A percentile compares a stretch with the other conserved stretches of the same genome.
Conservation (phyloP, 2,888 invertebrate species). For the Listrodromus nycthemerus region DNA sequence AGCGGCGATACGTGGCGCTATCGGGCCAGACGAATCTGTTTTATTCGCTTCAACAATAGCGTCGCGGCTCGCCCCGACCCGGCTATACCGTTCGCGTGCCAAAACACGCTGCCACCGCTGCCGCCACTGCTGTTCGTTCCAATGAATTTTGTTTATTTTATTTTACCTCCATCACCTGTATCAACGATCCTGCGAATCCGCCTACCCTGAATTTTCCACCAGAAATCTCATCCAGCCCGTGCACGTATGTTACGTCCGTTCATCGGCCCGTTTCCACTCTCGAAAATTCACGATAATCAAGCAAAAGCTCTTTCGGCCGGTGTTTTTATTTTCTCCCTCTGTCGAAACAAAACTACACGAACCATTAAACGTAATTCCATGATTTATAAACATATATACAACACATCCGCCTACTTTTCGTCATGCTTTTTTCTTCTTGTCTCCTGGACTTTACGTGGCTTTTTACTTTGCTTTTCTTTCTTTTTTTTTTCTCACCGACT, state of each 20-base stretch:
- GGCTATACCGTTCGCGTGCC: slow-evolving; percentile 50
- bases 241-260: slow-evolving; percentile 6
- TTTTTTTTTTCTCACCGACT: not conserved
- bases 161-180: slow-evolving; percentile 37
- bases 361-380: slow-evolving; percentile 40
- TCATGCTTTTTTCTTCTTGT: not conserved
- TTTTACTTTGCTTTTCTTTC: not conserved
- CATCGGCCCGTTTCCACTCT: slow-evolving; percentile 22
- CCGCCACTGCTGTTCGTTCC: not conserved
- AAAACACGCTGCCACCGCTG: slow-evolving; percentile 46
- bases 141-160: slow-evolving; percentile 45
- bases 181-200: slow-evolving; percentile 36
- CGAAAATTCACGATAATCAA: slow-evolving; percentile 58
- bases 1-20: slow-evolving; percentile 58
- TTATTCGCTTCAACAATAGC: slow-evolving; percentile 67
- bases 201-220: slow-evolving; percentile 21
- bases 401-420: not conserved
- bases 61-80: slow-evolving; percentile 48
- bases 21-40: slow-evolving; percentile 64
- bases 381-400: slow-evolving; percentile 53
- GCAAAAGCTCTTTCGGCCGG: slow-evolving; percentile 30
- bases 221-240: not conserved
- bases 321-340: slow-evolving; percentile 1
- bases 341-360: slow-evolving; percentile 21
- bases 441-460: not conserved